phyloP scores from a whole-genome alignment of 2,113 vertebrate species.

The Chloropsis cyanopogon region DNA sequence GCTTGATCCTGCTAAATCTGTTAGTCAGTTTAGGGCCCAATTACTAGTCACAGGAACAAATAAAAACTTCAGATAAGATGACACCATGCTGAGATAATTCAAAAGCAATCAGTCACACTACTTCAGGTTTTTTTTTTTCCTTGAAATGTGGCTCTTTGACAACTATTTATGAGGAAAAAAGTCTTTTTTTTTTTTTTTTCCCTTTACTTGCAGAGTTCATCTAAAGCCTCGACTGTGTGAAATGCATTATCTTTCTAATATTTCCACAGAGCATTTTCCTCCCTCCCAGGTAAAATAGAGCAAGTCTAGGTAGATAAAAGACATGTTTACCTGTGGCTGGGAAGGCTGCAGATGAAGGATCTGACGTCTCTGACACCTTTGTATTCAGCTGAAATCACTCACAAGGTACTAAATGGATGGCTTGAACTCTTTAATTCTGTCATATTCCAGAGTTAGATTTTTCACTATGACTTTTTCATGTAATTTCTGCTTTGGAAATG shows the following conservation, averaged over 20 bases:
- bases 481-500: background rate
- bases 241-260: background rate
- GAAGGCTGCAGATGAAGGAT: background rate
- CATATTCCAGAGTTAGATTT: background rate
- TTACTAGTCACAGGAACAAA: slow-evolving; percentile 3
- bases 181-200: fast-evolving
- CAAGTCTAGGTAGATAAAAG: background rate
- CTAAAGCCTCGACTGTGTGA: background rate
- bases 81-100: slow-evolving; percentile 18
- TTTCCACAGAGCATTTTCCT: background rate
- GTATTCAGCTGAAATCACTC: background rate
- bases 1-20: slow-evolving; percentile 37
- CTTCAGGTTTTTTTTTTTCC: background rate
- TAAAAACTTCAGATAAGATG: slow-evolving; percentile 10
- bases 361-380: background rate
- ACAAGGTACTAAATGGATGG: background rate
- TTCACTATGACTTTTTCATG: background rate
- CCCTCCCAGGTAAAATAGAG: background rate
- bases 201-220: background rate
- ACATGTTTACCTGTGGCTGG: background rate
- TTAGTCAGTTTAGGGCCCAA: background rate
- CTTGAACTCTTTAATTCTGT: background rate
- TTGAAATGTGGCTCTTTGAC: background rate
- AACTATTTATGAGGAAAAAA: background rate
- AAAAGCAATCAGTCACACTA: slow-evolving; percentile 12